Evolutionary conservation across 2,797 vertebrate species (phyloP).

Genomic region (Cynodonichthys magdalenae): DNA sequence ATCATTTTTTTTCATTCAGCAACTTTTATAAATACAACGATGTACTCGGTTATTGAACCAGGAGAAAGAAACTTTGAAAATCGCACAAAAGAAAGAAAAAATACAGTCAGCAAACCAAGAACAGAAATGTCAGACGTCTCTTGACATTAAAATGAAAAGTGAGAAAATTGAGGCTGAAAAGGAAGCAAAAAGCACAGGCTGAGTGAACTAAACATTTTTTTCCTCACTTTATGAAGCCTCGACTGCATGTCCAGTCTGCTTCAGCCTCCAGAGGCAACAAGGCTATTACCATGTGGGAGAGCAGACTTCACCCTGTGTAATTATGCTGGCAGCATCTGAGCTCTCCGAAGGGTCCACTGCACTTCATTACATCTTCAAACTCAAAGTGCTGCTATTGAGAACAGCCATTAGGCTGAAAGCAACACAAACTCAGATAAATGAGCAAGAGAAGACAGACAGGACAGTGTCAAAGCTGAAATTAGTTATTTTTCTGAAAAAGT

Average conservation of each 20-base stretch:
- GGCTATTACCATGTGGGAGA: constrained; percentile 64
- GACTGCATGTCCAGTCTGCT: constrained; percentile 36
- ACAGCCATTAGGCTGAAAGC: constrained; percentile 44
- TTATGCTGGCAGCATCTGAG: constrained; percentile 59
- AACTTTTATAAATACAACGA: background rate
- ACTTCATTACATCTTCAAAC: constrained; percentile 57
- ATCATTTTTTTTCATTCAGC: no score
- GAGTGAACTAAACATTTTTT: constrained; percentile 34
- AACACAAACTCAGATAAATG: constrained; percentile 23
- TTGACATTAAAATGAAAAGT: constrained; percentile 3
- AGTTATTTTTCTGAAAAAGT: constrained; percentile 11
- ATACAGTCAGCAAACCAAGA: background rate
- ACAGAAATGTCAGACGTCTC: constrained; percentile 14
- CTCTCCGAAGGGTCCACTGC: constrained; percentile 49
- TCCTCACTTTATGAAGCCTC: constrained; percentile 50
- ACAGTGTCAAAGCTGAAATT: constrained; percentile 8
- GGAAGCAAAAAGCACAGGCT: constrained; percentile 1
- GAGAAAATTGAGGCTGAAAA: constrained; percentile 21
- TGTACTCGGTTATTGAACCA: constrained; percentile 8
- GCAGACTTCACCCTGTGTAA: constrained; percentile 60
- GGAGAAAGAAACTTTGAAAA: background rate
- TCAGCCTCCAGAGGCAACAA: constrained; percentile 49
- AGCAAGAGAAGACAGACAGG: constrained; percentile 15
- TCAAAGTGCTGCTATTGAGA: constrained; percentile 61
- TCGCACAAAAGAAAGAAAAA: constrained; percentile 21